A percentile compares a stretch with the other conserved stretches of the same genome.
These are phyloP conservation scores for Phortica okadai DNA, from an alignment of 2,888 invertebrate species.

Conservation along the genomic window DNA sequence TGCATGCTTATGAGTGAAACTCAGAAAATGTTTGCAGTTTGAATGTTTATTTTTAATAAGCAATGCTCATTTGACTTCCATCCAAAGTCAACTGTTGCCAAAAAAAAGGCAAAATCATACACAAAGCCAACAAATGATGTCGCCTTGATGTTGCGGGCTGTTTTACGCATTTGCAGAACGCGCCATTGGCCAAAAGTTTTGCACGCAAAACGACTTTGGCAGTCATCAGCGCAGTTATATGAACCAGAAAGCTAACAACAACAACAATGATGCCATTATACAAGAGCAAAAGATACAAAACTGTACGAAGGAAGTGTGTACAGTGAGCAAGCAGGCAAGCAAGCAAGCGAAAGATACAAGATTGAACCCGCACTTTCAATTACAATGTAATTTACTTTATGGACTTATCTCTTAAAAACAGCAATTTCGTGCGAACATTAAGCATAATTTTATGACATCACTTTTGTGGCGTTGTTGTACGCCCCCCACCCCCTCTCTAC, in stretches of 20 bases:
- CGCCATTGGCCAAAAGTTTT: constrained; percentile 18
- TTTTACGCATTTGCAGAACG: neutral
- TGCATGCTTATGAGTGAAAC: no score
- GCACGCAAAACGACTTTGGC: constrained; percentile 18
- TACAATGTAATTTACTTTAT: constrained; percentile 74
- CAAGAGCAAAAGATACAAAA: neutral
- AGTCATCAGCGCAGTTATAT: neutral
- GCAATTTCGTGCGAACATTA: constrained; percentile 74
- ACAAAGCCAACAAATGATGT: neutral
- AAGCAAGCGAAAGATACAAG: constrained; percentile 33
- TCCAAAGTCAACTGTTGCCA: neutral
- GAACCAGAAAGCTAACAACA: constrained; percentile 14
- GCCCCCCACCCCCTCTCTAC: neutral
- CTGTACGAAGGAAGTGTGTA: neutral
- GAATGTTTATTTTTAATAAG: no score
- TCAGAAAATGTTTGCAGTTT: no score
- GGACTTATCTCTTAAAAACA: constrained; percentile 74
- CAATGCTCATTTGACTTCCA: no score
- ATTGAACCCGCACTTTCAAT: constrained; percentile 72
- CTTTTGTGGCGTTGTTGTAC: constrained; percentile 52
- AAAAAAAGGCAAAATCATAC: neutral
- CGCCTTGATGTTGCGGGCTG: neutral
- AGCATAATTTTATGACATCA: constrained; percentile 76
- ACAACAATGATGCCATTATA: constrained; percentile 19
- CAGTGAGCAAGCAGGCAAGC: neutral